Evolutionary conservation across 1,140 invertebrate species (phyloP), one percentile per base, ranked within the genome.

Genomic region (Ceratitis capitata): DNA sequence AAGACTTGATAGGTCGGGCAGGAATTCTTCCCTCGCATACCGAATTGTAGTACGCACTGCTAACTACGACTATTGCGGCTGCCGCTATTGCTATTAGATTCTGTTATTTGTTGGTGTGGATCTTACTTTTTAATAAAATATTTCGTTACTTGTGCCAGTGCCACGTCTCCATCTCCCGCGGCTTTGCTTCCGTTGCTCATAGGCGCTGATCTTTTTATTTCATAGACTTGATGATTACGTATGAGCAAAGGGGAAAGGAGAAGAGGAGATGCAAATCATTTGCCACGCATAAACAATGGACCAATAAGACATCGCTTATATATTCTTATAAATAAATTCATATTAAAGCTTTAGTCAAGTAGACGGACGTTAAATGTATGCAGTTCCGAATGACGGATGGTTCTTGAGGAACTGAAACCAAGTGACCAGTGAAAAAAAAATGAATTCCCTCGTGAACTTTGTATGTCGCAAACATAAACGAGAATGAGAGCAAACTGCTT

Each of bases 121-220:
- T 19, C n/a, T 19, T 56, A 19, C 51, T 56, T 56, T 56, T 56
- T 56, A 19, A n/a, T 7, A 1, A 1, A 9, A 9, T 47, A 47
- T 47, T 56, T 56, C 16, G 12, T 6, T 3, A 7, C 6, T 61
- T 61, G 56, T 61, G 56, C 19, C 29, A 26, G 23, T 61, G 56
- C n/a, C 7, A n/a, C n/a, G n/a, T n/a, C n/a, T n/a, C 88, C 89
- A 90, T 88, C 89, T 88, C 89, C 89, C 86, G 88, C 87, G 89
- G 89, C 19, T 90, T 89, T 90, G 89, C 89, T 90, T 90, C 89
- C 89, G 89, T 90, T 90, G 89, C 88, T 12, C 5, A 42, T 74
- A 29, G 10, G 16, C 14, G 32, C 39, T 42, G 35, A 39, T 7
- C n/a, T n/a, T 39, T 78, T 42, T 32, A 32, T 3, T 39, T 78